Evolutionary conservation across 1,140 invertebrate genomes (phyloP).

Genomic region (Drosophila parabipectinata): DNA sequence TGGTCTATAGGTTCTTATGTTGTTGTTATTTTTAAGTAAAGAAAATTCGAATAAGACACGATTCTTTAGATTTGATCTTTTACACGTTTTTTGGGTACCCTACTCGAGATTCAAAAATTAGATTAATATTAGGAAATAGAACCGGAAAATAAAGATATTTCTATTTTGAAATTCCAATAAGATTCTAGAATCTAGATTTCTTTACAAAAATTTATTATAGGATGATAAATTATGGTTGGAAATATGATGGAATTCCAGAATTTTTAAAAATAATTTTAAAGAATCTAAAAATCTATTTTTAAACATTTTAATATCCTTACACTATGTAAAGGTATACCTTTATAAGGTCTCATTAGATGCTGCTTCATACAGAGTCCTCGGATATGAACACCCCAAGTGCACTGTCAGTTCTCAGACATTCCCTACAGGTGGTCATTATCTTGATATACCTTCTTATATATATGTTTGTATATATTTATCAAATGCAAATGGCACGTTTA

Average conservation of each 20-base stretch:
- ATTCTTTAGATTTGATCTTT: conserved; percentile 3
- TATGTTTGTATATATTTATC: not conserved
- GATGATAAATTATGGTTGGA: too few species aligned
- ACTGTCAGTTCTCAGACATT: conserved; percentile 12
- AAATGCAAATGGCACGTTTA: conserved; percentile 1
- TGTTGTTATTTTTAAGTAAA: conserved; percentile 54
- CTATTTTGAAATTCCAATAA: too few species aligned
- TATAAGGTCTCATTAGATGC: too few species aligned
- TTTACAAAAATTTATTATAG: too few species aligned
- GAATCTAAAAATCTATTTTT: too few species aligned
- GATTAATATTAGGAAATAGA: not conserved
- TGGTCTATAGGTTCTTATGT: conserved; percentile 19
- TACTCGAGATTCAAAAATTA: not conserved
- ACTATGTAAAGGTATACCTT: too few species aligned
- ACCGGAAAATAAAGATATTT: not conserved
- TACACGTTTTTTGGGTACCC: conserved; percentile 15
- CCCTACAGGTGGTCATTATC: conserved; percentile 17
- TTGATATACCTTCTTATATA: not conserved
- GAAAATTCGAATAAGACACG: conserved; percentile 10
- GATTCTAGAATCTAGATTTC: too few species aligned
- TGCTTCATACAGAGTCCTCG: not conserved
- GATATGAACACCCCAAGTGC: conserved; percentile 1
- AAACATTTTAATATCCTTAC: too few species aligned
- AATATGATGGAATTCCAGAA: too few species aligned
- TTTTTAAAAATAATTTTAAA: too few species aligned